A percentile compares a stretch with the other conserved stretches of the same genome.
Conservation (phyloP, 2,113 vertebrate species). For the Pterocles gutturalis region DNA sequence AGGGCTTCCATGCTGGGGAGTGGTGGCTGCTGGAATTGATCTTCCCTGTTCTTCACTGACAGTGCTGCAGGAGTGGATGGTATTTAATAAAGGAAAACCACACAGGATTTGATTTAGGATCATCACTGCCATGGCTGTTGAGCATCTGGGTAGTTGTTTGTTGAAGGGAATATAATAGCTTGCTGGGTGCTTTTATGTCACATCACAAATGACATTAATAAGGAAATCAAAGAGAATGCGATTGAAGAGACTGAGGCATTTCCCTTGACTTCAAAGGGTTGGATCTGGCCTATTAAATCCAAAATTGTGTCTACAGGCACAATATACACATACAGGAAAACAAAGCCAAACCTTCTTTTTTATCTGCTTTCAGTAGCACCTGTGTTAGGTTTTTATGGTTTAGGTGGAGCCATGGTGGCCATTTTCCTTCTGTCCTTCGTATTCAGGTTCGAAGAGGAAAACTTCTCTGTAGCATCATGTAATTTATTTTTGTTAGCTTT, state of each 20-base stretch:
- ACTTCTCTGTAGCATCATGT: background rate
- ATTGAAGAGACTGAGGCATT: background rate
- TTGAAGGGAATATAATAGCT: background rate
- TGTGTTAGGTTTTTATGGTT: background rate
- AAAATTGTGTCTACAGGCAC: background rate
- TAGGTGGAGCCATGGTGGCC: background rate
- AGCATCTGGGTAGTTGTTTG: background rate
- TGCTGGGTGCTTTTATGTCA: background rate
- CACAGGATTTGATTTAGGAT: background rate
- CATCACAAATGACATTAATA: background rate
- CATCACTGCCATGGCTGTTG: background rate
- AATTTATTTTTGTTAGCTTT: background rate
- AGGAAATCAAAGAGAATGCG: background rate
- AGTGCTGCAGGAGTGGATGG: background rate
- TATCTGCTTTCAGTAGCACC: background rate
- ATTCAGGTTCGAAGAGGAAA: background rate
- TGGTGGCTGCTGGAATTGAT: background rate
- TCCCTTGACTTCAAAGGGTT: background rate
- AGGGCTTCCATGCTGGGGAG: background rate
- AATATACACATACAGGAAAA: background rate
- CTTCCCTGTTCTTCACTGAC: fast-evolving
- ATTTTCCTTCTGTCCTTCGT: background rate
- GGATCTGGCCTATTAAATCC: background rate
- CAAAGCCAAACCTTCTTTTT: background rate
- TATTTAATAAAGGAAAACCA: background rate